Conservation (phyloP, 2,888 invertebrate genomes). For the Cremastinae sp. region DNA sequence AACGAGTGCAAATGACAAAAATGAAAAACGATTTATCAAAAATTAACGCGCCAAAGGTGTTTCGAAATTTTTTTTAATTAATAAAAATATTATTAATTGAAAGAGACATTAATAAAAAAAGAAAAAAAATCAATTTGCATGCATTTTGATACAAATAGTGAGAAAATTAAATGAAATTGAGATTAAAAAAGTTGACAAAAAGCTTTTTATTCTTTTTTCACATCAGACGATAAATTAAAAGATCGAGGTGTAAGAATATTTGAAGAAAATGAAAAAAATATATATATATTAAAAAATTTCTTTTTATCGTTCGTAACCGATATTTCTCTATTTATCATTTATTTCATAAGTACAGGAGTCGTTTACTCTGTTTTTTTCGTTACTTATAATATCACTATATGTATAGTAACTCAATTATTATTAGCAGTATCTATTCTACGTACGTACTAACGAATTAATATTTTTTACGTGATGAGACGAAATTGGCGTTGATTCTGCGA, state of each 20-base stretch:
- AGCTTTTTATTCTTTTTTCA: no score
- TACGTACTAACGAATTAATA: conserved; percentile 45
- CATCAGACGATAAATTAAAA: no score
- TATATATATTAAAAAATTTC: neutral
- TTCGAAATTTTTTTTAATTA: no score
- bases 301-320: conserved; percentile 56
- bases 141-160: no score
- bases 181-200: no score
- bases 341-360: conserved; percentile 63
- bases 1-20: no score
- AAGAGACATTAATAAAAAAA: no score
- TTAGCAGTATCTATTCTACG: conserved; percentile 50
- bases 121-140: no score
- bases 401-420: conserved; percentile 61
- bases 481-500: conserved; percentile 37
- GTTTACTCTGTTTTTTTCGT: conserved; percentile 57
- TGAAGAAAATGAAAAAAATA: neutral
- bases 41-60: no score
- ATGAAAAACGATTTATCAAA: no score
- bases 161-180: no score
- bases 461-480: conserved; percentile 41
- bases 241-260: neutral
- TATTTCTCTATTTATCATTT: conserved; percentile 53
- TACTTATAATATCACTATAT: conserved; percentile 60
- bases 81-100: no score